phyloP scores from a whole-genome alignment of 2,113 vertebrate species.

The Brachirus orientalis region DNA sequence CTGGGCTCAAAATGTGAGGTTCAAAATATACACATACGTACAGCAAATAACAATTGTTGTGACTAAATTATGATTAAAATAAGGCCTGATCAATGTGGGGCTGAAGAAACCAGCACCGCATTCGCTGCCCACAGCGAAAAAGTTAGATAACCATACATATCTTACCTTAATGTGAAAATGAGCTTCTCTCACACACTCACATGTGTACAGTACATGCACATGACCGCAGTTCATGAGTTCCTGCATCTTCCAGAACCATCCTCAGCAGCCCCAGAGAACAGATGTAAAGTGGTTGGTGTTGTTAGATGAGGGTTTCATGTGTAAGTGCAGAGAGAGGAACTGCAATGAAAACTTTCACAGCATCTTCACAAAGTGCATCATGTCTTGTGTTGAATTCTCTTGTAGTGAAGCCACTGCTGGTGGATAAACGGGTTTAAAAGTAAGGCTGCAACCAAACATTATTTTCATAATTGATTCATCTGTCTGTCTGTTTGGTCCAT shows the following conservation, averaged over 20 bases:
- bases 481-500: no score
- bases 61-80: slow-evolving; percentile 53
- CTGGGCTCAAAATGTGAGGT: neutral
- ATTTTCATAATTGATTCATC: no score
- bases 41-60: slow-evolving; percentile 34
- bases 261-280: neutral
- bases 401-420: neutral
- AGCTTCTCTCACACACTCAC: neutral
- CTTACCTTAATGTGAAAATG: slow-evolving; percentile 30
- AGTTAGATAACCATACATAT: slow-evolving; percentile 48
- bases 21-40: slow-evolving; percentile 21
- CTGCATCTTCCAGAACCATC: slow-evolving; percentile 18
- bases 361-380: slow-evolving; percentile 4
- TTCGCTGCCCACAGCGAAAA: slow-evolving; percentile 24
- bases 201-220: no score
- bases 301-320: slow-evolving; percentile 17
- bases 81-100: slow-evolving; percentile 36
- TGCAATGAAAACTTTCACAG: slow-evolving; percentile 1
- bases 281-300: slow-evolving; percentile 18
- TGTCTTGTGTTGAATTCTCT: neutral
- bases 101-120: slow-evolving; percentile 25
- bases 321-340: slow-evolving; percentile 3
- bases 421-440: neutral
- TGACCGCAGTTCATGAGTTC: neutral
- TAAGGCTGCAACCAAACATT: no score